These are phyloP conservation scores for Parasteatoda tepidariorum DNA, from an alignment of 1,140 invertebrate species.

Conservation along the genomic window DNA sequence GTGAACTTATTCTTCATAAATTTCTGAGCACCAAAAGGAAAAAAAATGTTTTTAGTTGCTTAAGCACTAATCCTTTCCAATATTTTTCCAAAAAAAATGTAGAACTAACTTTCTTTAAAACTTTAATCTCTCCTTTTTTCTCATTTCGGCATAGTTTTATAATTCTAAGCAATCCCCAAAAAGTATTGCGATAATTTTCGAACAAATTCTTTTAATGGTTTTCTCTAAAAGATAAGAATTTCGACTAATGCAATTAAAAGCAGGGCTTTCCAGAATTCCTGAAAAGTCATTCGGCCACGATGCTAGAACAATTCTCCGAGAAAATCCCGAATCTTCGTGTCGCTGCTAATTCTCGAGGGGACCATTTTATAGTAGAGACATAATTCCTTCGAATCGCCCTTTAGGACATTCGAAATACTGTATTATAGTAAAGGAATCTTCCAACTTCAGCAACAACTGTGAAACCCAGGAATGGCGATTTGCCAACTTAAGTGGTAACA, in stretches of 20 bases:
- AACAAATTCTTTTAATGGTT: background rate
- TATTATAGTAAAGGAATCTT: background rate
- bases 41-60: too few species aligned
- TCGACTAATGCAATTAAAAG: background rate
- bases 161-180: background rate
- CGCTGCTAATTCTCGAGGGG: background rate
- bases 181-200: background rate
- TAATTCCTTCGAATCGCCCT: background rate
- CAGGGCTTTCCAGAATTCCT: background rate
- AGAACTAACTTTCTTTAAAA: too few species aligned
- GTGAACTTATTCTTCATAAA: too few species aligned
- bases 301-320: background rate
- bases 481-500: slow-evolving; percentile 48
- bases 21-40: too few species aligned
- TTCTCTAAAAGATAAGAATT: background rate
- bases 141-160: too few species aligned
- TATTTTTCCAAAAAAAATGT: too few species aligned
- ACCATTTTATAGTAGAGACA: background rate
- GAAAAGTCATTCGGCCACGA: background rate
- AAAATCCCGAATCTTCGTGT: background rate
- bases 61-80: too few species aligned
- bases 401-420: background rate
- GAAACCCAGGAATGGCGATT: background rate
- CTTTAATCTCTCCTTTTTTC: too few species aligned
- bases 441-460: background rate